Conservation (phyloP, 2,888 invertebrate genomes). For the Pandemis heparana region DNA sequence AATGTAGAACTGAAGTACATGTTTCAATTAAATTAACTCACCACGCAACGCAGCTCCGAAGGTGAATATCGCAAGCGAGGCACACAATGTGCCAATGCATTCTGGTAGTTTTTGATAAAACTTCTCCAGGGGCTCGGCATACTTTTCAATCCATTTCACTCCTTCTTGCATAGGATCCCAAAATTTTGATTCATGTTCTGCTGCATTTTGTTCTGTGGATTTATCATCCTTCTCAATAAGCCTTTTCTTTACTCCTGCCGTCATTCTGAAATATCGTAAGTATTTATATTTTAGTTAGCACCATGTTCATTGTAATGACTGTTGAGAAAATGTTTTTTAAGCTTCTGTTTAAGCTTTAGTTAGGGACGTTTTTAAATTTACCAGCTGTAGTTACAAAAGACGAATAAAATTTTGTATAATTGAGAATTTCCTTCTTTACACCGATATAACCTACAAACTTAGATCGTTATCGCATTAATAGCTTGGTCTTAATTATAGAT, state of each 20-base stretch:
- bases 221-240: conserved; percentile 44
- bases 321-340: no score
- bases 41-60: conserved; percentile 88
- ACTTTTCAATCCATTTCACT: conserved; percentile 87
- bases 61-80: conserved; percentile 86
- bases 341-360: no score
- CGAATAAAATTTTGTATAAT: no score
- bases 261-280: conserved; percentile 54
- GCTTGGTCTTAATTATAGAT: no score
- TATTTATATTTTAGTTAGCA: no score
- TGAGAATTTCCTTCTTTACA: no score
- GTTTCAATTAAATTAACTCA: conserved; percentile 52
- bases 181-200: conserved; percentile 43
- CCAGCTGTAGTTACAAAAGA: no score
- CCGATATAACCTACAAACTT: no score
- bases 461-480: no score
- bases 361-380: no score
- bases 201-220: conserved; percentile 47
- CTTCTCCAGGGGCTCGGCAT: conserved; percentile 81
- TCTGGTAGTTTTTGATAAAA: conserved; percentile 85
- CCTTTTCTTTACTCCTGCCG: conserved; percentile 54
- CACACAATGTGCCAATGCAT: conserved; percentile 82
- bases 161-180: conserved; percentile 85
- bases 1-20: background rate
- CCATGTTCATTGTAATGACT: no score